Evolutionary conservation across 2,113 vertebrate genomes (phyloP), one percentile per base, ranked within the genome.

Genomic region (Stercorarius parasiticus): DNA sequence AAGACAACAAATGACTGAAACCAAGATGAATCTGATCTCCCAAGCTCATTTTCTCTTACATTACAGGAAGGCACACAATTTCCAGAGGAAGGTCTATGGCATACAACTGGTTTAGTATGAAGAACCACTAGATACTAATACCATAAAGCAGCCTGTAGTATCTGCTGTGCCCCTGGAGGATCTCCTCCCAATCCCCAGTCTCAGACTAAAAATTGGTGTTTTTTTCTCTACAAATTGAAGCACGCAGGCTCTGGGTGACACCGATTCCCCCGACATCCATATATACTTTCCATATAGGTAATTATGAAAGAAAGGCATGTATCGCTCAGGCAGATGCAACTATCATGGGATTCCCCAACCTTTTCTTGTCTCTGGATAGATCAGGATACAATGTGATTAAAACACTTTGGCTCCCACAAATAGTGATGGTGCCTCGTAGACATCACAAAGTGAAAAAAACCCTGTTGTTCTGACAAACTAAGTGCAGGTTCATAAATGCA

Each of bases 351-450:
- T 78, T 94, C 67, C 78, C 66, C 92, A 40, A 25, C 55, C 20
- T 72, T 88, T 62, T 86, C 32, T n/a, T 66, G 43, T 42, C 85
- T 66, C 17, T 15, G 16, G 42, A 70, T 6, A 87, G 22, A 18
- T 90, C 23, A 58, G 45, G 30, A 58, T n/a, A 49, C 11, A 29
- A 56, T 0, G 3, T 8, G 6, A 62, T 61, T 52, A 74, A 87
- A 91, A 40, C 21, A 34, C 10, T 72, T 22, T 10, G 11, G 21
- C 52, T 82, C 21, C 56, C 14, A 56, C 21, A 87, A 42, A 32
- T 55, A 71, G n/a, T 0, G 0, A 36, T 11, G 43, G 40, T 34
- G 18, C 6, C 17, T 91, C 3, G 2, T 4, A 40, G 71, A 69
- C n/a, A 58, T 7, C 34, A 27, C 27, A 38, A 61, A 40, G n/a